Percentiles rank a stretch among this genome's conserved stretches.
Conservation (phyloP, 2,888 invertebrate species). For the Chrysopilus asiliformis region DNA sequence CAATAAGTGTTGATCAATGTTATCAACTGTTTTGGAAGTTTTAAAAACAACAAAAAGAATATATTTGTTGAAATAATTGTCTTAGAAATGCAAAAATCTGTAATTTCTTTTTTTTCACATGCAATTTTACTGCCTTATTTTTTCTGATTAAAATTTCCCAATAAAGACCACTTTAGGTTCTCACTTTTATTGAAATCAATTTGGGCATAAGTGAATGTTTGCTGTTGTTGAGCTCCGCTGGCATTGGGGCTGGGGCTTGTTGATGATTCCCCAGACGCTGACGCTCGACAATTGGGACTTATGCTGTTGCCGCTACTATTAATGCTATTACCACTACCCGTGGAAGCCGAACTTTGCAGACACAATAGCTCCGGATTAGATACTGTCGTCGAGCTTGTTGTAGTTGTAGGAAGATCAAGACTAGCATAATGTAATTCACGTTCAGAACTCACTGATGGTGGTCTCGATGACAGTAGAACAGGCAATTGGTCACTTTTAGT, state of each 20-base stretch:
- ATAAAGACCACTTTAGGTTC: conserved; percentile 27
- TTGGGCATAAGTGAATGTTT: conserved; percentile 57
- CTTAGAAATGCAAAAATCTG: too few relatives aligned
- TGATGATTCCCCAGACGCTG: conserved; percentile 22
- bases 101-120: too few relatives aligned
- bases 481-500: too few relatives aligned
- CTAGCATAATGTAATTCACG: conserved; percentile 50
- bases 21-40: too few relatives aligned
- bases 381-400: conserved; percentile 18
- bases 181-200: conserved; percentile 65
- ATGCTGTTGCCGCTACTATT: conserved; percentile 17
- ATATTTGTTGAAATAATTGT: too few relatives aligned
- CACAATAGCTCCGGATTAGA: conserved; percentile 18
- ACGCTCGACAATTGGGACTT: conserved; percentile 19
- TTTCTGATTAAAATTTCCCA: conserved; percentile 8
- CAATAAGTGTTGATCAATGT: too few relatives aligned
- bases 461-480: conserved; percentile 25
- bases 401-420: conserved; percentile 40
- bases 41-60: too few relatives aligned
- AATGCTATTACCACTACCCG: conserved; percentile 19
- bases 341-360: background rate
- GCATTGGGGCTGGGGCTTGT: conserved; percentile 24
- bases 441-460: conserved; percentile 30
- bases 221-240: conserved; percentile 22
- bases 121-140: too few relatives aligned